Conservation (phyloP, 2,888 invertebrate genomes). For the Tachina fera region DNA sequence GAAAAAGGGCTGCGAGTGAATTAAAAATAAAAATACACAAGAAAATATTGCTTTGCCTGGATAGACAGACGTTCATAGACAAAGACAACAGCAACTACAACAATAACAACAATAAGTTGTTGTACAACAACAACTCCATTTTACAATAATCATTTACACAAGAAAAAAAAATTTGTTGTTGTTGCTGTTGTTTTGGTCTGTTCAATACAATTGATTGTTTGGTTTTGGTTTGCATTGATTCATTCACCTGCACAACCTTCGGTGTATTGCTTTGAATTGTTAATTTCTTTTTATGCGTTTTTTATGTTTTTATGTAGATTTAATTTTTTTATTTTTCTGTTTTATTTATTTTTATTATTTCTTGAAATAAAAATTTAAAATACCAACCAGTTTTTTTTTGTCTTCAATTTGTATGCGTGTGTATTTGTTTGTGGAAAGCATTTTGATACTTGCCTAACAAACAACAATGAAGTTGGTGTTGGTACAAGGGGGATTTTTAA, state of each 20-base stretch:
- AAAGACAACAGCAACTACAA: slow-evolving; percentile 23
- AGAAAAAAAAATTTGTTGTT: slow-evolving; percentile 25
- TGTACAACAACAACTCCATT: neutral
- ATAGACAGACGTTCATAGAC: slow-evolving; percentile 20
- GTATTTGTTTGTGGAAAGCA: slow-evolving; percentile 7
- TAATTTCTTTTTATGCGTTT: slow-evolving; percentile 53
- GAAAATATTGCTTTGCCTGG: neutral
- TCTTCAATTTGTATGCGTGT: slow-evolving; percentile 8
- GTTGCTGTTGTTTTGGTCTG: slow-evolving; percentile 17
- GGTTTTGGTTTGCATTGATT: slow-evolving; percentile 23
- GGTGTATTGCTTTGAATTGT: slow-evolving; percentile 58
- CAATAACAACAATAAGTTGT: neutral
- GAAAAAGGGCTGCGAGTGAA: neutral
- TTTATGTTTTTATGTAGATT: slow-evolving; percentile 39
- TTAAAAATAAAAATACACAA: neutral
- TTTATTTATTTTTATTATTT: too few relatives aligned
- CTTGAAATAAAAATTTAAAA: slow-evolving; percentile 33
- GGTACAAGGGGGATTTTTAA: neutral
- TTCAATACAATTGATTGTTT: slow-evolving; percentile 44
- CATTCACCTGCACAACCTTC: slow-evolving; percentile 67
- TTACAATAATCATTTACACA: slow-evolving; percentile 26
- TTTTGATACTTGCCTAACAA: slow-evolving; percentile 8
- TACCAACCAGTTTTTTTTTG: slow-evolving; percentile 51
- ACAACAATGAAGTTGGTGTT: neutral
- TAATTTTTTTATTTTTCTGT: slow-evolving; percentile 22